Conservation (phyloP, 1,140 invertebrate species). For the Protaetia brevitarsis region DNA sequence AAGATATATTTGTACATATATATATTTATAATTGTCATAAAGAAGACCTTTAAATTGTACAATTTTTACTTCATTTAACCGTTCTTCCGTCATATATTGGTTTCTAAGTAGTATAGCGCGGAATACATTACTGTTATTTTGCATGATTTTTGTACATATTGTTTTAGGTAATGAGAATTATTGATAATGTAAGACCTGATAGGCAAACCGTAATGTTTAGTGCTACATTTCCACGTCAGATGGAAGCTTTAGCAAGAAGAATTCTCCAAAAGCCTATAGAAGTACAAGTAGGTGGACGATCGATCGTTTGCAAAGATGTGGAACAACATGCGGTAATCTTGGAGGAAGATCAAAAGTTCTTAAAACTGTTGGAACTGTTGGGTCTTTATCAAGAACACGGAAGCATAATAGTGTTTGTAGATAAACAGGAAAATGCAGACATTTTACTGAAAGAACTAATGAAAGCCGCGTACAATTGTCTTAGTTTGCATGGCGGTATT, state of each 20-base stretch:
- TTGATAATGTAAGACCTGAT: conserved; percentile 96
- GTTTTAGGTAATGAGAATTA: conserved; percentile 85
- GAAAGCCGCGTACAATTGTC: conserved; percentile 93
- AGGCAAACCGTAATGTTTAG: conserved; percentile 98
- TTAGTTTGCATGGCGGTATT: conserved; percentile 97
- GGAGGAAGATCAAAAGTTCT: conserved; percentile 96
- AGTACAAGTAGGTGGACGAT: conserved; percentile 96
- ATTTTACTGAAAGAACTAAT: conserved; percentile 92
- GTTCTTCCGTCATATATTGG: too few relatives aligned
- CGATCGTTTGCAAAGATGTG: conserved; percentile 97
- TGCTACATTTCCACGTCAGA: conserved; percentile 97
- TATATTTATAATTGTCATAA: too few relatives aligned
- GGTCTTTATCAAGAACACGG: conserved; percentile 93
- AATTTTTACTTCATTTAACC: too few relatives aligned
- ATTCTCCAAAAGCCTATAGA: conserved; percentile 95
- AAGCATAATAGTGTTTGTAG: conserved; percentile 95
- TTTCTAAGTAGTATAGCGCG: too few relatives aligned
- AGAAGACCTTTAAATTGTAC: too few relatives aligned
- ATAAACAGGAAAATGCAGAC: conserved; percentile 98
- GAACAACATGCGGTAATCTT: conserved; percentile 92
- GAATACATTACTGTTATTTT: too few relatives aligned
- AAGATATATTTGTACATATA: too few relatives aligned
- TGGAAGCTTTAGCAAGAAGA: conserved; percentile 95
- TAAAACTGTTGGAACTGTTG: conserved; percentile 93
- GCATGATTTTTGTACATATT: too few relatives aligned